Conservation (phyloP, 2,797 vertebrate species). For the Sebastes vulpes region DNA sequence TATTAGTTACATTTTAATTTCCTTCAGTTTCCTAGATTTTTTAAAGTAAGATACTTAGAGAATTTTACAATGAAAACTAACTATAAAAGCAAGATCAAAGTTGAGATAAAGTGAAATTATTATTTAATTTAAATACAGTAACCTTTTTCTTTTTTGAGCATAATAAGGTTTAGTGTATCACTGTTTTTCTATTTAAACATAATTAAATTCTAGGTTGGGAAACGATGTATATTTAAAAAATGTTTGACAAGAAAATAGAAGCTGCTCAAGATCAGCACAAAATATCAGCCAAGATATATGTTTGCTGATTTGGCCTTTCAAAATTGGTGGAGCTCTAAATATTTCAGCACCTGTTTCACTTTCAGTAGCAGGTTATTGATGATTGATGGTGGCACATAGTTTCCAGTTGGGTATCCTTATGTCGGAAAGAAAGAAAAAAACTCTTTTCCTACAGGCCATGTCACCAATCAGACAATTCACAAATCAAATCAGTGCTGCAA, state of each 20-base stretch:
- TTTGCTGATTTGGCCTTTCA: neutral
- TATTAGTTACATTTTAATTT: neutral
- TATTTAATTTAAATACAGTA: neutral
- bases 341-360: conserved; percentile 45
- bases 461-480: conserved; percentile 73
- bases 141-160: neutral
- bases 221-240: neutral
- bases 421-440: neutral
- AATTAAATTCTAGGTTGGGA: neutral
- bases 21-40: neutral
- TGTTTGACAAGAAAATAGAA: conserved; percentile 11
- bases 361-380: conserved; percentile 66
- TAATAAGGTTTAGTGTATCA: neutral
- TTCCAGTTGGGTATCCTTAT: conserved; percentile 46
- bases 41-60: neutral
- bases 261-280: neutral
- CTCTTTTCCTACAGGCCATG: conserved; percentile 47
- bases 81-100: neutral
- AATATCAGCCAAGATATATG: conserved; percentile 18
- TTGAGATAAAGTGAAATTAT: neutral
- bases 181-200: neutral
- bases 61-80: neutral
- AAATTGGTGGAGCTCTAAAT: neutral
- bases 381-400: conserved; percentile 57
- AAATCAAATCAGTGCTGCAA: conserved; percentile 72